These are phyloP conservation scores for Rhinichthys osculus DNA, from an alignment of 2,797 vertebrate genomes.

Conservation along the genomic window DNA sequence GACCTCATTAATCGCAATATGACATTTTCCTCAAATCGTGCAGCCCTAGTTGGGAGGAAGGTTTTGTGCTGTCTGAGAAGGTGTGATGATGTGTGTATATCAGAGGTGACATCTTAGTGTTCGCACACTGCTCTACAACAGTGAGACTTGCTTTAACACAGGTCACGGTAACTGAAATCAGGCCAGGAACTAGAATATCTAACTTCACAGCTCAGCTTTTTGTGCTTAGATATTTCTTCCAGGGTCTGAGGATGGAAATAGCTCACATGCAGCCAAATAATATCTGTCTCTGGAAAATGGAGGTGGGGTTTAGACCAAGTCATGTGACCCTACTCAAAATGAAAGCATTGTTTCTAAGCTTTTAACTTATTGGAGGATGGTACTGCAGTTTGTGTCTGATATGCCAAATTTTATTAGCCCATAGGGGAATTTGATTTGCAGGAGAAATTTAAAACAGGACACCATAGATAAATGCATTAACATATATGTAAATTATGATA, in stretches of 20 bases:
- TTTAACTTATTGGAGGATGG: background rate
- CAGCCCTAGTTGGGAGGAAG: slow-evolving; percentile 54
- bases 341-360: background rate
- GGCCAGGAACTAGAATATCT: slow-evolving; percentile 1
- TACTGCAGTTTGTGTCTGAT: background rate
- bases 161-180: background rate
- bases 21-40: no score
- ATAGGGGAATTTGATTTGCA: slow-evolving; percentile 9
- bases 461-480: background rate
- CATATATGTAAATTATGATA: background rate
- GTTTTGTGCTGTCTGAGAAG: slow-evolving; percentile 68
- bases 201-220: slow-evolving; percentile 38
- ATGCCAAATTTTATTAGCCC: background rate
- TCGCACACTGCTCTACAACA: slow-evolving; percentile 4
- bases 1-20: no score
- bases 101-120: slow-evolving; percentile 42
- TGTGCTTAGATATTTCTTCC: slow-evolving; percentile 10
- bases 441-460: background rate
- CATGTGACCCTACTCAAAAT: background rate
- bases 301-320: slow-evolving; percentile 14
- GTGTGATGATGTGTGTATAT: slow-evolving; percentile 55
- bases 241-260: slow-evolving; percentile 21
- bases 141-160: slow-evolving; percentile 27
- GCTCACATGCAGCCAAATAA: slow-evolving; percentile 18
- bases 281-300: slow-evolving; percentile 38